These are phyloP conservation scores for Eumaeus atala DNA, from an alignment of 1,140 invertebrate genomes.

Conservation along the genomic window DNA sequence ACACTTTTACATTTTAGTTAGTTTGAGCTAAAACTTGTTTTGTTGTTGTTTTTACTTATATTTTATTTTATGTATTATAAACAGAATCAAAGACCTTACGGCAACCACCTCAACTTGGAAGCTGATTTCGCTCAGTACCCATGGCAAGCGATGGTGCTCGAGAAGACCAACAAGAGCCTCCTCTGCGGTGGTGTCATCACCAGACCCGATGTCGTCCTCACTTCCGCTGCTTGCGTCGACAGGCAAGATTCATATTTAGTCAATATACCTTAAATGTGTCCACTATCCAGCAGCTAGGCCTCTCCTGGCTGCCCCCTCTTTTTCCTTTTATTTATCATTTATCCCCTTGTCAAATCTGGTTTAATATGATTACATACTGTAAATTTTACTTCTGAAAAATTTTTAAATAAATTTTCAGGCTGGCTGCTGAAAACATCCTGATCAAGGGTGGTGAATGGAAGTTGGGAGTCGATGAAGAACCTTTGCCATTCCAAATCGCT, in stretches of 20 bases:
- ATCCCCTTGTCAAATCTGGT: no score
- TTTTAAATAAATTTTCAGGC: no score
- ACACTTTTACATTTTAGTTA: no score
- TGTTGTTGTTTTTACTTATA: no score
- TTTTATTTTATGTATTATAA: constrained; percentile 1
- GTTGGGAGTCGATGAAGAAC: constrained; percentile 85
- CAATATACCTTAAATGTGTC: no score
- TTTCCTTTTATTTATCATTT: no score
- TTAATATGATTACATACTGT: no score
- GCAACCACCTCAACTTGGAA: constrained; percentile 71
- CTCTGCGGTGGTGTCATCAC: constrained; percentile 87
- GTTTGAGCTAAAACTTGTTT: no score
- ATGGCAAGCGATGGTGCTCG: constrained; percentile 86
- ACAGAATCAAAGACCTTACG: constrained; percentile 58
- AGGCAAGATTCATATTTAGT: constrained; percentile 75
- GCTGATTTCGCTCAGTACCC: constrained; percentile 87
- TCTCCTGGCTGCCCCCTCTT: no score
- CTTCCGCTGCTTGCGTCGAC: constrained; percentile 86
- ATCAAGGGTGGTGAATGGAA: constrained; percentile 91
- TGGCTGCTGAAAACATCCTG: constrained; percentile 79
- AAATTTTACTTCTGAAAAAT: no score
- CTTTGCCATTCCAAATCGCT: constrained; percentile 84
- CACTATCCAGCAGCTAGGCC: no score
- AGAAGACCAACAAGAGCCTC: constrained; percentile 77
- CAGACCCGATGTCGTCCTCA: constrained; percentile 81